Conservation (phyloP, 2,113 vertebrate species). For the Dipodomys stephensi region DNA sequence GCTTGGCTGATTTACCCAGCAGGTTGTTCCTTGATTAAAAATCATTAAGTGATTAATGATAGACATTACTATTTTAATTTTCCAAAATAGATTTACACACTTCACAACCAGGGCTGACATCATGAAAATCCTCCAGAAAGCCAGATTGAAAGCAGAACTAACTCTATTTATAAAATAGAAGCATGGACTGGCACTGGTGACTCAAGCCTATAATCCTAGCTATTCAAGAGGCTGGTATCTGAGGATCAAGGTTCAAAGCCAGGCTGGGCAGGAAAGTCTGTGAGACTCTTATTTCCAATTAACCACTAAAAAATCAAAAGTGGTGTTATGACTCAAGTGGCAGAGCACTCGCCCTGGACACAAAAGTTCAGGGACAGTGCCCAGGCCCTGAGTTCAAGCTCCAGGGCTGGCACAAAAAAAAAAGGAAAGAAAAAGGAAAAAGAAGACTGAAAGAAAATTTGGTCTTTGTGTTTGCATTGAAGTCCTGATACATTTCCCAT, state of each 20-base stretch:
- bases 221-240: too few species aligned
- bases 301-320: too few species aligned
- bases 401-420: too few species aligned
- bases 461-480: neutral
- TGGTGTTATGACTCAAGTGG: too few species aligned
- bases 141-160: neutral
- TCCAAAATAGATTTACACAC: neutral
- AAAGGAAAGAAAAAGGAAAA: too few species aligned
- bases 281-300: too few species aligned
- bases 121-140: neutral
- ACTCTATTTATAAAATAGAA: neutral
- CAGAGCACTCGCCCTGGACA: too few species aligned
- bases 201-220: too few species aligned
- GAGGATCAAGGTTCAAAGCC: too few species aligned
- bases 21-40: constrained; percentile 18
- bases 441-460: neutral
- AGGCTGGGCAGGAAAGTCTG: too few species aligned
- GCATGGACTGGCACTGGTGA: neutral
- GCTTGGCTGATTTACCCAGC: neutral
- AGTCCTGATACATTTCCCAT: neutral
- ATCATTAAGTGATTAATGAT: neutral
- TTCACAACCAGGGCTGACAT: neutral
- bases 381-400: too few species aligned
- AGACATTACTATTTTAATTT: neutral
- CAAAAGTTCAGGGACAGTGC: too few species aligned